Base-by-base conservation (phyloP, 2,888 invertebrate species). In the Mesopsocus fuscifrons region DNA sequence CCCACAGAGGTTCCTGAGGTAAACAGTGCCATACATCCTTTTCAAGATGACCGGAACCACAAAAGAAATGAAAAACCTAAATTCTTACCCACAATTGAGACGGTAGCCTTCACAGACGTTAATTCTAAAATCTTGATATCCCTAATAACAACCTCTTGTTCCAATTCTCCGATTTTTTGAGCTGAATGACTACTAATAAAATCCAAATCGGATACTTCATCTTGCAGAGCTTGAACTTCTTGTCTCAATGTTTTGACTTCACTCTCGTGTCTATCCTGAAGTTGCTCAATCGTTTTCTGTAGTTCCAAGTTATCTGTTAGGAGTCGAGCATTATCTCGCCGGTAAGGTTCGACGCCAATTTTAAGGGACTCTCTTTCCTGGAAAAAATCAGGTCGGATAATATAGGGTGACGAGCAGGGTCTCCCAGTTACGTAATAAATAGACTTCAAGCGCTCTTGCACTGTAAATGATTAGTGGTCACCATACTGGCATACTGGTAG, bases 251-350 rank as follows among this genome's bases (percentile, higher is more conserved):
- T 72, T 66, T 41, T 11, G 45, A 45, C 11, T 13, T 68, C 59
- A 61, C 67, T 66, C 52, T 75, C 65, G 59, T 67, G 66, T 49
- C 72, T 68, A 55, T 83, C 82, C 52, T 71, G 72, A 40, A 71
- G 61, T 52, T 71, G 67, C 44, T 79, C 64, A 45, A 77, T 62
- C 53, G 78, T 71, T 51, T 68, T 61, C 55, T 83, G 77, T 41
- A 84, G 61, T 51, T 72, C 67, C 61, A 81, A 83, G 55, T 77
- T 78, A 62, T 83, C 80, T 57, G 72, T 70, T 44, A 82, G 68
- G 40, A 84, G 63, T 57, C 72, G 76, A 21, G 75, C 72, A 61
- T 84, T 84, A 55, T 83, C 83, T 58, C 77, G 77, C 62, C 78
- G 80, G 53, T 79, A 83, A 0, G 83, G 82, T 58, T 83, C 82